Percentiles rank a stretch among this genome's conserved stretches.
phyloP scores from a whole-genome alignment of 2,888 invertebrate genomes.

The Candidula unifasciata region DNA sequence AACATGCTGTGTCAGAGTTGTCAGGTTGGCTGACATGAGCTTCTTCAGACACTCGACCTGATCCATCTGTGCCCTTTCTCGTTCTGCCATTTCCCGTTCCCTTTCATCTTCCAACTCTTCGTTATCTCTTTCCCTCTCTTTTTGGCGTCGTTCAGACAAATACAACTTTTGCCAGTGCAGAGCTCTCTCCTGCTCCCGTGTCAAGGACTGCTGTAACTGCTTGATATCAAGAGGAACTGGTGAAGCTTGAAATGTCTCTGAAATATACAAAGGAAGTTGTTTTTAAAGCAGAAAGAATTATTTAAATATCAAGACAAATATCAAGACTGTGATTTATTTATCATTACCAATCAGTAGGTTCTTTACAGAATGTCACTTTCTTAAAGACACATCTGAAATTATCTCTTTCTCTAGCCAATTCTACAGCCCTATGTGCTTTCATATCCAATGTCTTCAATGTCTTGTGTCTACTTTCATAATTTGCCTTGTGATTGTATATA shows the following conservation, averaged over 20 bases:
- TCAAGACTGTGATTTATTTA: too few relatives aligned
- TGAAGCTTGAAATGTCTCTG: conserved; percentile 2
- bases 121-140: conserved; percentile 47
- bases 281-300: too few relatives aligned
- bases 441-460: too few relatives aligned
- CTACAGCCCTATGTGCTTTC: too few relatives aligned
- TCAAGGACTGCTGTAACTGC: conserved; percentile 50
- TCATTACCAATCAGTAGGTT: too few relatives aligned
- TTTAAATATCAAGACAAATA: too few relatives aligned
- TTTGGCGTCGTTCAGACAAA: conserved; percentile 45
- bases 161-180: conserved; percentile 55
- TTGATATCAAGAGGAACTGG: conserved; percentile 45
- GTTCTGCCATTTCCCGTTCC: conserved; percentile 41
- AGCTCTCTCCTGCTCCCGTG: conserved; percentile 52
- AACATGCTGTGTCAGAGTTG: conserved; percentile 43
- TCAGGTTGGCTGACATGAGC: conserved; percentile 44
- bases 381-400: too few relatives aligned
- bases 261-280: not conserved
- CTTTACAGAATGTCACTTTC: too few relatives aligned
- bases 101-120: conserved; percentile 50
- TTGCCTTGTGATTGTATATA: too few relatives aligned
- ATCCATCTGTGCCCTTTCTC: conserved; percentile 35
- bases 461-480: too few relatives aligned
- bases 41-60: conserved; percentile 43
- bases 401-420: too few relatives aligned